Percentiles rank a stretch among this genome's conserved stretches.
Conservation (phyloP, 2,113 vertebrate genomes). For the Dromiciops gliroides region DNA sequence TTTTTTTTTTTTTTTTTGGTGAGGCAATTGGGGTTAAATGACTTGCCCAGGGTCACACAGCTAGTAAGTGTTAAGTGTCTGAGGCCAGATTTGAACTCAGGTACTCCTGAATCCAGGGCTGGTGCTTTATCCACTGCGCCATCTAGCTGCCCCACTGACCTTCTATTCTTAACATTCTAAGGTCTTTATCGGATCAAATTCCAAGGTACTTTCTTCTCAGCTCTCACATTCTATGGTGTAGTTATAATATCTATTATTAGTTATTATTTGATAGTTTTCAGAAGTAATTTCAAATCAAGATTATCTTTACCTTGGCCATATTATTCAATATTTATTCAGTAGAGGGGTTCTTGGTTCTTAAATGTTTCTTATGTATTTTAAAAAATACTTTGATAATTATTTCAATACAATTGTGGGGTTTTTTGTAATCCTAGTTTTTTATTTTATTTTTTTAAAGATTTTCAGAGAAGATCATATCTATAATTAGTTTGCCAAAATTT, state of each 20-base stretch:
- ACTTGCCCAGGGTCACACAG: no score
- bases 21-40: no score
- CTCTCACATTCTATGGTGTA: background rate
- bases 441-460: background rate
- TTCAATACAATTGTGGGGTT: background rate
- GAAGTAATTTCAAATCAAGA: background rate
- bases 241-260: background rate
- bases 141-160: no score
- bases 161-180: background rate
- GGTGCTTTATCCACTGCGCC: no score
- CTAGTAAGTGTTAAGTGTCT: no score
- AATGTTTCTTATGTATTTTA: background rate
- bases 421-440: background rate
- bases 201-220: background rate
- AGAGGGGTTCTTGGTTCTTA: background rate
- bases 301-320: background rate
- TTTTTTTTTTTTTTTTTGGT: no score
- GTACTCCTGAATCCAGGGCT: no score
- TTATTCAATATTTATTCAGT: background rate
- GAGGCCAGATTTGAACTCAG: no score
- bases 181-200: no score
- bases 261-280: background rate
- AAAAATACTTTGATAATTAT: background rate
- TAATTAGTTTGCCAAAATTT: background rate
- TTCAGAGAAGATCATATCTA: background rate